Evolutionary conservation across 2,797 vertebrate genomes (phyloP), one percentile per base, ranked within the genome.

Genomic region (Macropodus opercularis): DNA sequence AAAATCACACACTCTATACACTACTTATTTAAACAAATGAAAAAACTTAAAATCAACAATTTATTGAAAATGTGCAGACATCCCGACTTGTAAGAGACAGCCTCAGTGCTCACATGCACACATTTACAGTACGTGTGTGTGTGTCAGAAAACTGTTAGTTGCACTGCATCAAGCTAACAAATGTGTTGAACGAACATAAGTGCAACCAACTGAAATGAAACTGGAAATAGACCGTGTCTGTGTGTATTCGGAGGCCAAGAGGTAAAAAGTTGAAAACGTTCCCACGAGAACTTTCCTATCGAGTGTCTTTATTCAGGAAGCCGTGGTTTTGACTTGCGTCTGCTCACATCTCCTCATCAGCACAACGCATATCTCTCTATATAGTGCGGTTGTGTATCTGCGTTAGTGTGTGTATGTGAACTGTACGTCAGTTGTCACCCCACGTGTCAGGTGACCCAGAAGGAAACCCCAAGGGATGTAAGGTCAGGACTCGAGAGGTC

Each of bases 281-380:
- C 92, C 85, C 92, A 93, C 84, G 91, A 92, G 92, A 93, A 93
- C 84, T 73, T 83, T 84, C 66, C 67, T 73, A 56, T 80, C 22
- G 51, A 73, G 64, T 66, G 69, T 68, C 61, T 81, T 41, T 44
- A 65, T 78, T 83, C 89, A 91, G 91, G 91, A 93, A 92, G 84
- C 75, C 89, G 88, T 75, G 90, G 91, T 77, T 85, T 90, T 63
- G 81, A 80, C 82, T 85, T 59, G 69, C 59, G 70, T 87, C 77
- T 83, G 66, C 75, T 80, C 63, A 75, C 63, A 75, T 75, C 67
- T 81, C 69, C 54, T 58, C 75, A 84, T 80, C 80, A 86, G 81
- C 75, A 73, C 40, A 35, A 63, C 35, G 51, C 40, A 40, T 55
- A 39, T 75, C 18, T 39, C 34, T 41, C 9, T 64, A 36, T 77